Conservation (phyloP, 1,140 invertebrate species). For the Anoplophora glabripennis region DNA sequence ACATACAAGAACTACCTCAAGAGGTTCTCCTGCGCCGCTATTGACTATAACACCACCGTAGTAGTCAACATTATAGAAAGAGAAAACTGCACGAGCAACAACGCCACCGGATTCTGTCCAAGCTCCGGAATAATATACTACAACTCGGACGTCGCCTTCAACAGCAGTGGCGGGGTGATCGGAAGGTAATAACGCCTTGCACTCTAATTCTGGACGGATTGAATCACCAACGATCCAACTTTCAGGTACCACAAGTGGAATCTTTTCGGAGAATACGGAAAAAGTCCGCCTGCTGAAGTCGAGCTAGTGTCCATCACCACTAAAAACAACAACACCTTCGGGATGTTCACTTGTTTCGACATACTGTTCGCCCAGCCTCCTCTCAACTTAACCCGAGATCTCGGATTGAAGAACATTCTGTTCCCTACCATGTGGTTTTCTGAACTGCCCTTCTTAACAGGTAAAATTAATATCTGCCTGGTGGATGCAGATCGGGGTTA, state of each 20-base stretch:
- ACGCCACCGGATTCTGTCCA: neutral
- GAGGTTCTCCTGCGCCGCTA: slow-evolving; percentile 49
- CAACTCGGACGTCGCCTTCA: slow-evolving; percentile 49
- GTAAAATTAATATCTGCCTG: slow-evolving; percentile 39
- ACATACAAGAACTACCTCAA: slow-evolving; percentile 25
- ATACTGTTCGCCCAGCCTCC: slow-evolving; percentile 67
- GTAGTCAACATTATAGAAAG: slow-evolving; percentile 72
- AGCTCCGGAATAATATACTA: neutral
- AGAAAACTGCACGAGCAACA: slow-evolving; percentile 12
- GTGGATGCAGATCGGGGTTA: neutral
- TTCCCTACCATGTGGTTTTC: slow-evolving; percentile 73
- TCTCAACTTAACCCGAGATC: slow-evolving; percentile 53
- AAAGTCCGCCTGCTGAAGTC: slow-evolving; percentile 50
- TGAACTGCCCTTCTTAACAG: slow-evolving; percentile 68
- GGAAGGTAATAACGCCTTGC: slow-evolving; percentile 25
- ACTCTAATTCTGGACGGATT: neutral
- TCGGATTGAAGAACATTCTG: slow-evolving; percentile 64
- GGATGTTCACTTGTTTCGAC: slow-evolving; percentile 75
- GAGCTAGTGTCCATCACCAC: slow-evolving; percentile 62
- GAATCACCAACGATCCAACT: neutral
- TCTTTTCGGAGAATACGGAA: slow-evolving; percentile 56
- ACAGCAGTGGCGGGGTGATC: slow-evolving; percentile 48
- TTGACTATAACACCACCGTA: slow-evolving; percentile 54
- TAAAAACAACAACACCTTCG: slow-evolving; percentile 80
- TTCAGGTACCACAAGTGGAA: slow-evolving; percentile 67